Evolutionary conservation across 2,797 vertebrate genomes (phyloP), one percentile per base, ranked within the genome.

Genomic region (Notoglanidium macrostoma): DNA sequence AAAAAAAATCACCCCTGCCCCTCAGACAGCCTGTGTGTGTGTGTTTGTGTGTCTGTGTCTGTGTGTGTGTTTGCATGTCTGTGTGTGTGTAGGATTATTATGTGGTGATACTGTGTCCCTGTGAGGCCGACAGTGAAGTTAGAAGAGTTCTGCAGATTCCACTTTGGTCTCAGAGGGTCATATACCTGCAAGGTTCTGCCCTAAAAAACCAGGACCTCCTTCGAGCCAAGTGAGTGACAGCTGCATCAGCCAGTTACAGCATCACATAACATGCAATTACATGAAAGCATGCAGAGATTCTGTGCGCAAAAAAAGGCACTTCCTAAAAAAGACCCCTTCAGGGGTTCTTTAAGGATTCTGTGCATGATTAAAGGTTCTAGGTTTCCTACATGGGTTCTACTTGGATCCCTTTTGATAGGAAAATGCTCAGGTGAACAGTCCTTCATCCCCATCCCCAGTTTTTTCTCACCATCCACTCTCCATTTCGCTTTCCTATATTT

Each of bases 161-260:
- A n/a, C 92, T 97, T 84, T 97, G 96, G 96, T 96, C 96, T 21
- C 96, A 97, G 91, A 94, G 96, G 51, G 96, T 97, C 79, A 97
- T 97, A 90, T 97, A 97, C 90, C 95, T 97, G 70, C 96, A 97
- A 85, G 96, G 96, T 35, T 97, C 96, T 0, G 95, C 95, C 19
- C 95, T 97, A 55, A 97, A 97, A 92, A 96, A 97, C 92, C 96
- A 96, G 92, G 96, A 97, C 92, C 94, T 97, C 83, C 96, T 97
- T 94, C 95, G 96, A 90, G 96, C 96, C 88, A 97, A 97, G 96
- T 96, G 91, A 95, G 96, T 93, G 55, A 87, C 70, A 61, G 54
- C 11, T 83, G 12, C 54, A 5, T 21, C 61, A 68, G 29, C 2
- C 11, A 61, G 46, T 46, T 80, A n/a, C 70, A 83, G 5, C 15